Evolutionary conservation across 2,888 invertebrate genomes (phyloP), one percentile per base, ranked within the genome.

Genomic region (Sussaba pulchella): DNA sequence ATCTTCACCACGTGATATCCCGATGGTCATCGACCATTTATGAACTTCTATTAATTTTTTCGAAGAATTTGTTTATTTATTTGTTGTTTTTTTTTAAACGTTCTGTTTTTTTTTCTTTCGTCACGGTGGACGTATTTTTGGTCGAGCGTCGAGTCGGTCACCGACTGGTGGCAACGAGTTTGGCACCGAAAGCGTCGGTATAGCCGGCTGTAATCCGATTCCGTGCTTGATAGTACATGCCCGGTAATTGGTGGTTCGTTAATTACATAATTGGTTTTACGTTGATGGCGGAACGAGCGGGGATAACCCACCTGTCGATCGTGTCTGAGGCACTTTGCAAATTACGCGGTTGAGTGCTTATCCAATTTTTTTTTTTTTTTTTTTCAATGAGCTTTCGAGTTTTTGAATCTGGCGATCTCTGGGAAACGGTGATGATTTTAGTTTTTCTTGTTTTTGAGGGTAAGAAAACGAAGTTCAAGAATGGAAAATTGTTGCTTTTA

Each of bases 191-290:
- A 17, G 14, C 39, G 31, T 39, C 19, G 39, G 19, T 17, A 57
- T 17, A 57, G n/a, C 39, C 10, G 2, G 31, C 17, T 61, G 41
- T 69, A 69, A 69, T 54, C 24, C 69, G 54, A 69, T 69, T 26
- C 24, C 41, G 24, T 41, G 26, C 14, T 24, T 69, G 50, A 67
- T 67, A 17, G 39, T 61, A 61, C 61, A 61, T 21, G 57, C 17
- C 17, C 54, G 39, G 17, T 69, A 69, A 69, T 69, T 69, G 41
- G 41, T 24, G 17, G 36, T 41, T 24, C 69, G 41, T 54, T 69
- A 69, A 52, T 69, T 54, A 43, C 54, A 24, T 54, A 69, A 69
- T 69, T 39, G 26, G 41, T 69, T 54, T 69, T 26, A 54, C 52
- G 67, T 19, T 66, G n/a, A 19, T 19, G 39, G 50, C 19, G 36